Evolutionary conservation across 2,888 invertebrate species (phyloP).

Genomic region (Nemotelus nigrinus): DNA sequence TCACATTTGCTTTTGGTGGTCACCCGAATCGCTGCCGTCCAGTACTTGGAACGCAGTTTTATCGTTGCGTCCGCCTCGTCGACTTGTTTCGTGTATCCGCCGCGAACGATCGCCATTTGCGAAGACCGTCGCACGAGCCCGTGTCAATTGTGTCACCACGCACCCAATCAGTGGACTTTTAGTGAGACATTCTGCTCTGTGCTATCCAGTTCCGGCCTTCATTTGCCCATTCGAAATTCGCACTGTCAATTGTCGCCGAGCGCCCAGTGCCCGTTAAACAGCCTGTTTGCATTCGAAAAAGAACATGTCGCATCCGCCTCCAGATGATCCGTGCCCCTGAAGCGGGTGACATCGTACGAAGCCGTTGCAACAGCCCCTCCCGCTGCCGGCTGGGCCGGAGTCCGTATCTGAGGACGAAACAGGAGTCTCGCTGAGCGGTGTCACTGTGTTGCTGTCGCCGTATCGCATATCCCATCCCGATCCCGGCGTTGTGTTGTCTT

Average conservation of each 20-base stretch:
- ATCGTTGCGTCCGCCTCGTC: constrained; percentile 35
- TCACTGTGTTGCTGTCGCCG: constrained; percentile 39
- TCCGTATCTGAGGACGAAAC: constrained; percentile 26
- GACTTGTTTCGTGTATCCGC: constrained; percentile 16
- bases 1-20: constrained; percentile 38
- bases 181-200: no score
- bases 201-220: no score
- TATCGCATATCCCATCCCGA: constrained; percentile 14
- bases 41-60: constrained; percentile 15
- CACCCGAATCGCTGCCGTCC: constrained; percentile 24
- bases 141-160: constrained; percentile 21
- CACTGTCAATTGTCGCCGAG: no score
- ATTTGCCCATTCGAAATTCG: no score
- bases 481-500: constrained; percentile 30
- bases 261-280: background rate
- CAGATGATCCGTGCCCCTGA: constrained; percentile 33
- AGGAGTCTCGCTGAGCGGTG: constrained; percentile 36
- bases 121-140: constrained; percentile 30
- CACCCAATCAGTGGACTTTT: background rate
- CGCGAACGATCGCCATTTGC: constrained; percentile 24
- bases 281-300: background rate
- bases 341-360: constrained; percentile 32
- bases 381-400: constrained; percentile 15
- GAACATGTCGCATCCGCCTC: constrained; percentile 36
- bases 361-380: constrained; percentile 31